Evolutionary conservation across 2,797 vertebrate species (phyloP), one percentile per base, ranked within the genome.

Genomic region (Hippocampus kuda): DNA sequence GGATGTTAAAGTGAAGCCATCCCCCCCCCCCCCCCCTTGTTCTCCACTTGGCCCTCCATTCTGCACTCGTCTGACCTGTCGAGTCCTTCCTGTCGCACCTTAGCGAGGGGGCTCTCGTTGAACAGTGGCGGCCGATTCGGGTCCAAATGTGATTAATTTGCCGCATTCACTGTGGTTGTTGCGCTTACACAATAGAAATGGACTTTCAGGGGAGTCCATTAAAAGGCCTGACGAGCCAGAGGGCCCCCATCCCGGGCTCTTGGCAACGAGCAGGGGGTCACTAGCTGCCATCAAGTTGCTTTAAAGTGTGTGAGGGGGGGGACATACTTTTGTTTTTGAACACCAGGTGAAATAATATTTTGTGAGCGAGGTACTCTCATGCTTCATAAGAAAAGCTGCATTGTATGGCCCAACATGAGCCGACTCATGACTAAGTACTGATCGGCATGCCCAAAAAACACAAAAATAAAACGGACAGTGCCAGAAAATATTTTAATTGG

Each of bases 121-220:
- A 85, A 91, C 88, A 92, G 88, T 87, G 86, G 81, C 85, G 88
- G 89, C 92, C 89, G 91, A 91, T 94, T 87, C 65, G 72, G 34
- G 42, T 41, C 87, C 87, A 92, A 91, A 92, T 93, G 91, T 96
- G 94, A 96, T 96, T 95, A 92, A 96, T 95, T 93, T 94, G 91
- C 85, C 81, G 88, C 88, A 92, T 94, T 94, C 91, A 92, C 79
- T 68, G 18, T 84, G 81, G 85, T 89, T 91, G 89, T 90, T 86
- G 89, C 84, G 82, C 72, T 69, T 76, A 85, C 85, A 94, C 92
- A 94, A 95, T 92, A 77, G 87, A 82, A 93, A 95, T 92, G 90
- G 89, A 94, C 90, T 93, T 77, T 86, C 83, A 84, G 74, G 34
- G 87, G 88, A 94, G 91, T 93, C 91, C 85, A 94, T 93, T 88